Evolutionary conservation across 2,113 vertebrate genomes (phyloP).

Genomic region (Oostethus manadensis): DNA sequence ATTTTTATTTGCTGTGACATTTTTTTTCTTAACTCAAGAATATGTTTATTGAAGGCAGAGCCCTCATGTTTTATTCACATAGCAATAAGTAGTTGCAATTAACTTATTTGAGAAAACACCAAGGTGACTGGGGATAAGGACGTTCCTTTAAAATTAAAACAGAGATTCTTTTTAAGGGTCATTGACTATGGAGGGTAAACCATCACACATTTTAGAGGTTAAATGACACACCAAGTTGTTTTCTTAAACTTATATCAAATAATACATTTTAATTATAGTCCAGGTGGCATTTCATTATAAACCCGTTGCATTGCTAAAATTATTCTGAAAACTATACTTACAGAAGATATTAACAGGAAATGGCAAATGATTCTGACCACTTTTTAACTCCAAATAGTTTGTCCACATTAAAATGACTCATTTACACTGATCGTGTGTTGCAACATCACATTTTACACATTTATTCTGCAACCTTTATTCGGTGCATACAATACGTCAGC

Average conservation of each 20-base stretch:
- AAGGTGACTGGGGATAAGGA: slow-evolving; percentile 34
- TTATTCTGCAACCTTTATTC: too few species aligned
- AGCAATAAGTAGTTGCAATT: slow-evolving; percentile 1
- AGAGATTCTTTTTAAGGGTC: slow-evolving; percentile 17
- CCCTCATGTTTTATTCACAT: slow-evolving; percentile 50
- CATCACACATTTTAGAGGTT: slow-evolving; percentile 15
- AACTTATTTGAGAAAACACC: slow-evolving; percentile 17
- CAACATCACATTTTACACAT: too few species aligned
- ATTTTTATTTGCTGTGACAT: slow-evolving; percentile 26
- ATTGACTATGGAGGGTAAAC: slow-evolving; percentile 4
- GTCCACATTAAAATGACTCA: too few species aligned
- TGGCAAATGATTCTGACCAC: too few species aligned
- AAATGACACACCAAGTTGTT: slow-evolving; percentile 11
- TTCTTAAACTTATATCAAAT: background rate
- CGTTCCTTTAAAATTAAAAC: slow-evolving; percentile 27
- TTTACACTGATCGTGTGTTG: too few species aligned
- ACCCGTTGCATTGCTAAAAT: too few species aligned
- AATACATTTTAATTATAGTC: background rate
- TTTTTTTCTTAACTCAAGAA: slow-evolving; percentile 19
- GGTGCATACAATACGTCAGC: too few species aligned
- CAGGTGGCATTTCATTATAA: too few species aligned
- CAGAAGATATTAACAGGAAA: too few species aligned
- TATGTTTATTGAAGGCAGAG: slow-evolving; percentile 44
- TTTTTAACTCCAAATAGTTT: too few species aligned
- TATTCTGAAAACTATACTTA: too few species aligned